These are phyloP conservation scores for Sebastes umbrosus DNA, from an alignment of 2,797 vertebrate species.

Conservation along the genomic window DNA sequence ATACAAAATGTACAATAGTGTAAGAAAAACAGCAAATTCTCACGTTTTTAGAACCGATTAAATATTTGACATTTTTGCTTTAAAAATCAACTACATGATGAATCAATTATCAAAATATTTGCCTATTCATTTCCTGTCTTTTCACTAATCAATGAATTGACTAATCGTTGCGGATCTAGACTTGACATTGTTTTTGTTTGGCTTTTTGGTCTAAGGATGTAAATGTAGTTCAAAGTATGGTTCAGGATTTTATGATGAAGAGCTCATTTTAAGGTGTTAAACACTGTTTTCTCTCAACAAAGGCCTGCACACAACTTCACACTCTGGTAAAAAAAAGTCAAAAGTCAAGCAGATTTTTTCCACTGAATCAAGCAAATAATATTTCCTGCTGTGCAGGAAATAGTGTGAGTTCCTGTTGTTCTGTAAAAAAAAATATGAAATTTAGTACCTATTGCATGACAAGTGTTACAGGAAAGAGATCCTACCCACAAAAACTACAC, in stretches of 20 bases:
- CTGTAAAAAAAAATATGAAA: background rate
- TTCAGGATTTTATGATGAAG: background rate
- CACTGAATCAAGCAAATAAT: no score
- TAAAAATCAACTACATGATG: no score
- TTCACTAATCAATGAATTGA: no score
- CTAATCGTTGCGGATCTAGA: no score
- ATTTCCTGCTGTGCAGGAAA: background rate
- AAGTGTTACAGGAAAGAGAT: background rate
- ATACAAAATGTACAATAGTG: no score
- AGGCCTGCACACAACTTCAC: background rate
- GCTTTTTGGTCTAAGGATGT: background rate
- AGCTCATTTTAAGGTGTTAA: background rate
- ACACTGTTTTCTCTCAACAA: background rate
- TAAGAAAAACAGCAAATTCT: no score
- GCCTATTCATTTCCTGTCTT: rapidly evolving
- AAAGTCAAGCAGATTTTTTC: background rate
- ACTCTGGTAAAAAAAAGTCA: background rate
- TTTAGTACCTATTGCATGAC: background rate
- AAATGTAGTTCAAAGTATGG: background rate
- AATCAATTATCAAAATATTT: no score
- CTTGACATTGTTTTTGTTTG: background rate
- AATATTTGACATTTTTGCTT: no score
- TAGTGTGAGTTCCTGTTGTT: background rate
- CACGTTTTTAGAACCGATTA: no score
- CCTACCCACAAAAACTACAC: background rate